Evolutionary conservation across 2,797 vertebrate genomes (phyloP).

Genomic region (Percopsis omiscomaycus): DNA sequence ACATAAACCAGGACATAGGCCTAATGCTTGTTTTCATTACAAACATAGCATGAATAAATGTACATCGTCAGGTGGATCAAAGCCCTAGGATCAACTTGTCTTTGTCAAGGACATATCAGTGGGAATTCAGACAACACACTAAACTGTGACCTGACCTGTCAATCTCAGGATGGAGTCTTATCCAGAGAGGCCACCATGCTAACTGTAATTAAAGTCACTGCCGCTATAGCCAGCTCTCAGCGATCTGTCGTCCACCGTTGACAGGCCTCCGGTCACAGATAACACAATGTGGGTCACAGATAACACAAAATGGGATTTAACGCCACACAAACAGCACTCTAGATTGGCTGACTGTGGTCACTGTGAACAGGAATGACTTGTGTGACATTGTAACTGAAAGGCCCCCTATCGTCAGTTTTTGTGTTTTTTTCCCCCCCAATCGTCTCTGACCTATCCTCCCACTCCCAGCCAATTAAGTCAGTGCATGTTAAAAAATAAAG

Average conservation of each 20-base stretch:
- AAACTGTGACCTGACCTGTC: slow-evolving; percentile 24
- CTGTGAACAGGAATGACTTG: slow-evolving; percentile 10
- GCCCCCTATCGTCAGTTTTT: background rate
- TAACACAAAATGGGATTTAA: slow-evolving; percentile 24
- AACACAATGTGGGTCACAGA: slow-evolving; percentile 12
- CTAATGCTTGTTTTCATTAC: background rate
- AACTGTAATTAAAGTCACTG: slow-evolving; percentile 29
- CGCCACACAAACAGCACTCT: slow-evolving; percentile 25
- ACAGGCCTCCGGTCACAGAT: slow-evolving; percentile 29
- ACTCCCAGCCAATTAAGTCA: too few relatives aligned
- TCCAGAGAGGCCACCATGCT: slow-evolving; percentile 3
- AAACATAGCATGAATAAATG: too few relatives aligned
- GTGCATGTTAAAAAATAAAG: too few relatives aligned
- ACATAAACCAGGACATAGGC: too few relatives aligned
- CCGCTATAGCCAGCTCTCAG: slow-evolving; percentile 23
- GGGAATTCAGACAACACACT: background rate
- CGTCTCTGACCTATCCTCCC: too few relatives aligned
- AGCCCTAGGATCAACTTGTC: background rate
- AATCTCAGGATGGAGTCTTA: slow-evolving; percentile 6
- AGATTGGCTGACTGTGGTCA: slow-evolving; percentile 17
- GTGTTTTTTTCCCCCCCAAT: too few relatives aligned
- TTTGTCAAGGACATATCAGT: background rate
- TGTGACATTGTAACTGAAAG: background rate
- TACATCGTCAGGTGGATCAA: background rate
- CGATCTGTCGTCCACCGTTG: slow-evolving; percentile 14